These are phyloP conservation scores for Esox lucius DNA, from an alignment of 2,797 vertebrate genomes.

Conservation along the genomic window DNA sequence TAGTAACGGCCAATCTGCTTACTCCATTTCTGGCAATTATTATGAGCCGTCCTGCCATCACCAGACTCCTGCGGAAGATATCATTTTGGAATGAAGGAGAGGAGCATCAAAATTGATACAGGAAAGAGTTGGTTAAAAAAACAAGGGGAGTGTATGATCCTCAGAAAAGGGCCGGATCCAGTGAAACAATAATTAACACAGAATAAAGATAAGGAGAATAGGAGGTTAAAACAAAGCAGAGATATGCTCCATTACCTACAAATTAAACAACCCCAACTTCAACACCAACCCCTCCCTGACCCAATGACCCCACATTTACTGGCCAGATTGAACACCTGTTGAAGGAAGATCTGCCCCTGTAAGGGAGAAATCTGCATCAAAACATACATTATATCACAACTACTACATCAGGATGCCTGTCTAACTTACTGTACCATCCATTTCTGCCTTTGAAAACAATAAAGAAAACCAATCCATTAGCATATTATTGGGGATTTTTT, in stretches of 20 bases:
- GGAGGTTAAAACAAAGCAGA: not conserved
- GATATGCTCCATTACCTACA: not conserved
- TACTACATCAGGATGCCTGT: not conserved
- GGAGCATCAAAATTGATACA: not conserved
- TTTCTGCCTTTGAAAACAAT: not conserved
- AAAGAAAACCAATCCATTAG: not conserved
- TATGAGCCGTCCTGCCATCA: too few species aligned
- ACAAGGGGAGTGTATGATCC: too few species aligned
- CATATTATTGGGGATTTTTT: conserved; percentile 8
- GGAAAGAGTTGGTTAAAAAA: too few species aligned
- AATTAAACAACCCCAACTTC: not conserved
- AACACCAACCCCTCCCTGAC: not conserved
- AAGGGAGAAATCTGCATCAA: conserved; percentile 5
- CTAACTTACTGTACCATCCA: not conserved
- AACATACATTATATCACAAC: not conserved
- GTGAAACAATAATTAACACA: too few species aligned
- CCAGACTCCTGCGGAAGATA: too few species aligned
- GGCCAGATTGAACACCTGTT: not conserved
- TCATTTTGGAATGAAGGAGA: not conserved
- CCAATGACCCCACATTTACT: not conserved
- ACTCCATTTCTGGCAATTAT: too few species aligned
- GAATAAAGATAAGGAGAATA: not conserved
- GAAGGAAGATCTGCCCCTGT: conserved; percentile 11
- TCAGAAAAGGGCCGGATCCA: too few species aligned
- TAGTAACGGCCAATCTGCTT: too few species aligned